These are phyloP conservation scores for Avahi laniger DNA, from an alignment of 2,797 vertebrate species.

Conservation along the genomic window DNA sequence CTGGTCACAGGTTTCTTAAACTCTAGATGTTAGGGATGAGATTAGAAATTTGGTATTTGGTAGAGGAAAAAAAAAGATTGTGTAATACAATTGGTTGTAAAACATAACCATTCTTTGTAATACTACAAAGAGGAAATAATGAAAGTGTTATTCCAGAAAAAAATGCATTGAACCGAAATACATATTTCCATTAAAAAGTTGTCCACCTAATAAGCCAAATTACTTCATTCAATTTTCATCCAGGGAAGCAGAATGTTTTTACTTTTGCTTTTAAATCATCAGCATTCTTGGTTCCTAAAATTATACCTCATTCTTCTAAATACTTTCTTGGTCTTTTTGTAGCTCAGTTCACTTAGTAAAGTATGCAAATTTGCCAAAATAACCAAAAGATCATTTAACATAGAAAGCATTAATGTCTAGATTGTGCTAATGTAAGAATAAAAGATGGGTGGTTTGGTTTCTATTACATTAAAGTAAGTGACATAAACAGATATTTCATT, in stretches of 20 bases:
- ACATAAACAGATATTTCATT: constrained; percentile 26
- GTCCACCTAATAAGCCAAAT: background rate
- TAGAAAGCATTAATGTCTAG: constrained; percentile 24
- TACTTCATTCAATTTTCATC: background rate
- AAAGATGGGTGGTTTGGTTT: constrained; percentile 15
- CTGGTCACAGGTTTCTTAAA: background rate
- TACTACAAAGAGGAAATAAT: background rate
- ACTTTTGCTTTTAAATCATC: background rate
- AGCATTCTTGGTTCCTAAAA: background rate
- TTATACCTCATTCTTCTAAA: background rate
- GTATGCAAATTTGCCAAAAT: constrained; percentile 23
- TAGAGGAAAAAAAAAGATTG: background rate
- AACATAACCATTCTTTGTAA: background rate
- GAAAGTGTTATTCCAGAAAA: background rate
- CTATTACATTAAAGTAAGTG: constrained; percentile 28
- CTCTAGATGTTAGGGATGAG: background rate
- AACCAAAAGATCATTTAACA: background rate
- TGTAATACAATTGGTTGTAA: background rate
- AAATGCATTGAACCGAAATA: background rate
- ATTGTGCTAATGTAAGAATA: constrained; percentile 32
- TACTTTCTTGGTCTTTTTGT: constrained; percentile 27
- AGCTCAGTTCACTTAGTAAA: background rate
- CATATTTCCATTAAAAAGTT: constrained; percentile 22
- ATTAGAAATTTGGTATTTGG: background rate
- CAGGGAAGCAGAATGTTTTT: background rate